These are phyloP conservation scores for Chelmon rostratus DNA, from an alignment of 2,797 vertebrate species.

Conservation along the genomic window DNA sequence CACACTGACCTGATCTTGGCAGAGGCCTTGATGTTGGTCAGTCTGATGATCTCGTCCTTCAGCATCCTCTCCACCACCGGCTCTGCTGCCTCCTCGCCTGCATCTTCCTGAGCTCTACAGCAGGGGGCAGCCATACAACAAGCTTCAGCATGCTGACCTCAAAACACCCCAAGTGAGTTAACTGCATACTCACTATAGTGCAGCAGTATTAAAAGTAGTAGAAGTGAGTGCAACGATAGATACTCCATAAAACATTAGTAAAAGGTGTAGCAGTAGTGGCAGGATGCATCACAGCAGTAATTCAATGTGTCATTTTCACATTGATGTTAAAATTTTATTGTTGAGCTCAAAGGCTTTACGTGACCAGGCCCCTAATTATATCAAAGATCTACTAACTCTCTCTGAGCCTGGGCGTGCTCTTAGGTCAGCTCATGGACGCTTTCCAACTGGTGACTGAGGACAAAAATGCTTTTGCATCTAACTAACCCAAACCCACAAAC, in stretches of 20 bases:
- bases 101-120: conserved; percentile 82
- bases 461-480: too few relatives aligned
- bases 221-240: neutral
- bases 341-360: too few relatives aligned
- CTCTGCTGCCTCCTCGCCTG: conserved; percentile 68
- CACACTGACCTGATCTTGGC: conserved; percentile 93
- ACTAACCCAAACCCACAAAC: too few relatives aligned
- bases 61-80: conserved; percentile 79
- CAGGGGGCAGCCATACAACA: conserved; percentile 35
- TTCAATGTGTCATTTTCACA: neutral
- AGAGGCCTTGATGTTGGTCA: conserved; percentile 91
- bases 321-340: too few relatives aligned
- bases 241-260: neutral
- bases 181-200: neutral
- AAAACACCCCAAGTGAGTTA: too few relatives aligned
- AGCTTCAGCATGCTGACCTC: neutral
- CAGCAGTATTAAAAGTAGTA: neutral
- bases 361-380: too few relatives aligned
- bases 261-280: too few relatives aligned
- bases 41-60: conserved; percentile 90
- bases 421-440: too few relatives aligned
- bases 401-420: too few relatives aligned
- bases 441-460: too few relatives aligned
- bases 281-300: neutral
- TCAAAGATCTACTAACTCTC: too few relatives aligned